phyloP scores from a whole-genome alignment of 1,140 invertebrate species.

The Carposina sasakii region DNA sequence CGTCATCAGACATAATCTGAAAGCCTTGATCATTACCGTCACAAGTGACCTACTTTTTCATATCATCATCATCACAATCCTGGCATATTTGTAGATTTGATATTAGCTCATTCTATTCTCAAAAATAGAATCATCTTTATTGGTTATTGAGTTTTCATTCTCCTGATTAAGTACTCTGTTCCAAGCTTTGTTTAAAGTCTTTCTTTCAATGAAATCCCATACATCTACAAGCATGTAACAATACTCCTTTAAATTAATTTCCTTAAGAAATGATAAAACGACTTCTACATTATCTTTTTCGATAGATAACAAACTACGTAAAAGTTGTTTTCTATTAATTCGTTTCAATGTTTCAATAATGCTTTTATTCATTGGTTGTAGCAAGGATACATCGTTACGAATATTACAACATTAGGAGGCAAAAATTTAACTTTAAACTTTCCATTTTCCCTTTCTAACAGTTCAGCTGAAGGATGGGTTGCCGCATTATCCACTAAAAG shows the following conservation, averaged over 20 bases:
- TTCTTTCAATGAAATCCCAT: conserved; percentile 41
- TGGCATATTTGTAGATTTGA: conserved; percentile 12
- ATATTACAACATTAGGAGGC: conserved; percentile 65
- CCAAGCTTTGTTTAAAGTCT: conserved; percentile 38
- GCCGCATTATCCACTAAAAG: conserved; percentile 65
- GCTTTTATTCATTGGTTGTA: conserved; percentile 70
- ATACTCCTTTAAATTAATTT: conserved; percentile 31
- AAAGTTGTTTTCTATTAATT: conserved; percentile 39
- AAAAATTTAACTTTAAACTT: conserved; percentile 57
- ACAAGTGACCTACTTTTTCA: conserved; percentile 15
- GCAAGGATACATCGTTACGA: too few relatives aligned
- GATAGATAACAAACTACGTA: conserved; percentile 20
- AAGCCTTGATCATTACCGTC: conserved; percentile 24
- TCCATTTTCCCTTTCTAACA: conserved; percentile 37
- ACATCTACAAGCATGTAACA: conserved; percentile 40
- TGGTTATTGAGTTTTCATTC: conserved; percentile 24
- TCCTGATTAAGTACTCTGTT: conserved; percentile 31
- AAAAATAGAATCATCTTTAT: conserved; percentile 22
- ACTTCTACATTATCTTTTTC: conserved; percentile 26
- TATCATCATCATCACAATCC: conserved; percentile 16
- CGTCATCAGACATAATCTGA: conserved; percentile 23
- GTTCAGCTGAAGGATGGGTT: conserved; percentile 42
- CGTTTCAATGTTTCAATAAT: conserved; percentile 52
- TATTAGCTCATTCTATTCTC: conserved; percentile 11
- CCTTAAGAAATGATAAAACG: conserved; percentile 26